These are phyloP conservation scores for Drosophila atroscutellata DNA, from an alignment of 2,888 invertebrate species.

Conservation along the genomic window DNA sequence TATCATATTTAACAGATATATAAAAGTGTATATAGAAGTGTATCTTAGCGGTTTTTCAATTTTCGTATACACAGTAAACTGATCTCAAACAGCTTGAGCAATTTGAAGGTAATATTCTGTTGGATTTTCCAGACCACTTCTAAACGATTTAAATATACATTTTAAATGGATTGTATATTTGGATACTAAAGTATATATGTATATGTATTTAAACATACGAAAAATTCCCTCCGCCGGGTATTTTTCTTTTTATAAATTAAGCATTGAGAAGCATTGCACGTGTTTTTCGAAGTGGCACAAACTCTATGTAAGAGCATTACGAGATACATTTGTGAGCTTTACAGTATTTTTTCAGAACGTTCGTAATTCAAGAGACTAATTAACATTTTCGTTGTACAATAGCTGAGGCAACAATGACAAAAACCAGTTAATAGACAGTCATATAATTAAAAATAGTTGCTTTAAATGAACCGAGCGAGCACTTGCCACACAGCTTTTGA, in stretches of 20 bases:
- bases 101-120: background rate
- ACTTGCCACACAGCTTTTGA: conserved; percentile 8
- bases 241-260: conserved; percentile 3
- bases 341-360: background rate
- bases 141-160: background rate
- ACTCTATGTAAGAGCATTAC: background rate
- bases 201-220: background rate
- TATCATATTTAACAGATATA: background rate
- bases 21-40: background rate
- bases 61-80: background rate
- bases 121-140: conserved; percentile 5
- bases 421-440: conserved; percentile 23
- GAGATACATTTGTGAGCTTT: background rate
- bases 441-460: conserved; percentile 24
- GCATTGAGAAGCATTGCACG: conserved; percentile 2
- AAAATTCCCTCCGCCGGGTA: background rate
- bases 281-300: background rate
- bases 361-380: conserved; percentile 1
- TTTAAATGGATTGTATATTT: background rate
- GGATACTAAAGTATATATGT: background rate
- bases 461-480: conserved; percentile 3
- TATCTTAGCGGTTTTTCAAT: background rate
- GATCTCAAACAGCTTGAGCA: background rate
- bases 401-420: background rate
- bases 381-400: background rate